phyloP scores from a whole-genome alignment of 92 coral and sea anemone genomes.

The Umimayanthus kanabou region DNA sequence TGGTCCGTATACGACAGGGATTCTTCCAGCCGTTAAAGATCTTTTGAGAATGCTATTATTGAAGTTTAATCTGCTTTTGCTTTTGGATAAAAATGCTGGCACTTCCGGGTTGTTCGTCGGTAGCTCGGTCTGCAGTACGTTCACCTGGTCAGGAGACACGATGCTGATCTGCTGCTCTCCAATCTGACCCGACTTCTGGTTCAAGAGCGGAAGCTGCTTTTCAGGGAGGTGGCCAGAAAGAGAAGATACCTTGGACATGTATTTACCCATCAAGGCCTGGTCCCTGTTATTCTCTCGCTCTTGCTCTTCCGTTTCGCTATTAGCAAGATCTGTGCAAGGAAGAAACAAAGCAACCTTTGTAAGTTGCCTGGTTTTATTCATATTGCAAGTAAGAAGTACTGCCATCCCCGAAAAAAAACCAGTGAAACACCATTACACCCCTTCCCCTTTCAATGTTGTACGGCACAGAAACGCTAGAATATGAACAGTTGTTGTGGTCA shows the following conservation, averaged over 20 bases:
- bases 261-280: slow-evolving; percentile 59
- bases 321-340: slow-evolving; percentile 62
- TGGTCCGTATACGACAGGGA: not conserved
- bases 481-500: no score
- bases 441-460: no score
- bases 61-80: not conserved
- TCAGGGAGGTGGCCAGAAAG: slow-evolving; percentile 51
- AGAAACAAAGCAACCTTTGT: not conserved
- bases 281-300: slow-evolving; percentile 64
- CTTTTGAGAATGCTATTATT: slow-evolving; percentile 16
- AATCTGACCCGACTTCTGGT: slow-evolving; percentile 65
- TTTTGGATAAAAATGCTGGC: slow-evolving; percentile 52
- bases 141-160: slow-evolving; percentile 79
- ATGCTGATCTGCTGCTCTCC: slow-evolving; percentile 87
- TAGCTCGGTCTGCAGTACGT: slow-evolving; percentile 73
- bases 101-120: slow-evolving; percentile 77
- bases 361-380: not conserved
- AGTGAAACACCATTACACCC: no score
- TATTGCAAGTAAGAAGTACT: not conserved
- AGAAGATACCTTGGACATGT: slow-evolving; percentile 68
- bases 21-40: not conserved
- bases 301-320: slow-evolving; percentile 73
- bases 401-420: no score
- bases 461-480: no score
- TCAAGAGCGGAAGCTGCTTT: slow-evolving; percentile 47